phyloP scores from a whole-genome alignment of 2,888 invertebrate genomes.

The Eupithecia abbreviata region DNA sequence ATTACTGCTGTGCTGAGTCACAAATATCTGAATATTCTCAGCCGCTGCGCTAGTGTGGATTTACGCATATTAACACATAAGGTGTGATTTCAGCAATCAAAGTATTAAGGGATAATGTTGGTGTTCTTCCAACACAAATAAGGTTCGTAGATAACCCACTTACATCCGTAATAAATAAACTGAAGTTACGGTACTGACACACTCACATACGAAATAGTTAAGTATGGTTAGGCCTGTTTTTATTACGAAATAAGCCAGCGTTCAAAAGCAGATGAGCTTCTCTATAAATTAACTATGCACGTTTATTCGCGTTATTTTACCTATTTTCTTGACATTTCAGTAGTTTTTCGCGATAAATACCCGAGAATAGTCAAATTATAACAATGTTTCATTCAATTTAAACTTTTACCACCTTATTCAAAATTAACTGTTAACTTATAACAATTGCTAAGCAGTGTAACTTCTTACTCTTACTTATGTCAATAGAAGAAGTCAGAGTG shows the following conservation, averaged over 20 bases:
- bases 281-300: neutral
- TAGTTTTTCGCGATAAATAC: neutral
- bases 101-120: too few species aligned
- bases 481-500: neutral
- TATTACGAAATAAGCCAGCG: neutral
- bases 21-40: too few species aligned
- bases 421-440: too few species aligned
- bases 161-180: neutral
- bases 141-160: too few species aligned
- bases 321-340: neutral
- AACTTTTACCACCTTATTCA: neutral
- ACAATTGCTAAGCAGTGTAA: too few species aligned
- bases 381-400: neutral
- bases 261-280: neutral
- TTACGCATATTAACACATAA: too few species aligned
- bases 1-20: too few species aligned
- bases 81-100: too few species aligned
- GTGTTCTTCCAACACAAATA: too few species aligned
- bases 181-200: neutral
- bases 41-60: too few species aligned
- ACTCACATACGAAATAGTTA: neutral
- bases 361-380: neutral
- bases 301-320: neutral
- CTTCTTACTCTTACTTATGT: too few species aligned
- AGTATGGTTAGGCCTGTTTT: neutral